These are phyloP conservation scores for Neotoma lepida DNA, from an alignment of 2,113 vertebrate species.

Conservation along the genomic window DNA sequence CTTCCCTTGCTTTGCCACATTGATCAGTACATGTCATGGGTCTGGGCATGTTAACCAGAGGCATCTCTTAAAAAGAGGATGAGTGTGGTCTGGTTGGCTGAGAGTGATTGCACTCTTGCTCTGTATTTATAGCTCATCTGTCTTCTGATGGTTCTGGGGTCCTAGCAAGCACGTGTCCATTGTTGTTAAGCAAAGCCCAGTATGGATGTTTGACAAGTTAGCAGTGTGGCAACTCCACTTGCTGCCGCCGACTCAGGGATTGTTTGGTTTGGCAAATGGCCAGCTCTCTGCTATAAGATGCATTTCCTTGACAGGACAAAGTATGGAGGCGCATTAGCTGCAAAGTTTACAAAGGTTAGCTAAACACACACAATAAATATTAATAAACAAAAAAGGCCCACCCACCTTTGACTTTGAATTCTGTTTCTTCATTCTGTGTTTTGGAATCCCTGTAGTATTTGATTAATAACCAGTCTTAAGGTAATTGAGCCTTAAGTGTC, in stretches of 20 bases:
- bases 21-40: background rate
- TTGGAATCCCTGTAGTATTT: slow-evolving; percentile 73
- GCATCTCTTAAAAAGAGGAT: background rate
- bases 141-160: slow-evolving; percentile 74
- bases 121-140: slow-evolving; percentile 69
- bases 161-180: slow-evolving; percentile 76
- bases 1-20: background rate
- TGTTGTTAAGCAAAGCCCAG: slow-evolving; percentile 78
- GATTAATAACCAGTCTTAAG: slow-evolving; percentile 75
- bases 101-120: slow-evolving; percentile 4
- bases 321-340: slow-evolving; percentile 83
- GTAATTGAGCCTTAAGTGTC: slow-evolving; percentile 72
- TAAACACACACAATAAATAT: slow-evolving; percentile 86
- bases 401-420: slow-evolving; percentile 84
- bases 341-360: slow-evolving; percentile 82
- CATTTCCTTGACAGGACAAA: slow-evolving; percentile 85
- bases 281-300: slow-evolving; percentile 85
- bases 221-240: slow-evolving; percentile 75
- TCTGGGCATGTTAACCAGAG: background rate
- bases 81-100: slow-evolving; percentile 6
- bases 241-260: slow-evolving; percentile 68
- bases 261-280: slow-evolving; percentile 86
- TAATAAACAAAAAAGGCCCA: slow-evolving; percentile 85
- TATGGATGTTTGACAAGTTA: slow-evolving; percentile 84
- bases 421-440: slow-evolving; percentile 76